These are phyloP conservation scores for Nothobranchius kuhntae DNA, from an alignment of 2,113 vertebrate species.

Conservation along the genomic window DNA sequence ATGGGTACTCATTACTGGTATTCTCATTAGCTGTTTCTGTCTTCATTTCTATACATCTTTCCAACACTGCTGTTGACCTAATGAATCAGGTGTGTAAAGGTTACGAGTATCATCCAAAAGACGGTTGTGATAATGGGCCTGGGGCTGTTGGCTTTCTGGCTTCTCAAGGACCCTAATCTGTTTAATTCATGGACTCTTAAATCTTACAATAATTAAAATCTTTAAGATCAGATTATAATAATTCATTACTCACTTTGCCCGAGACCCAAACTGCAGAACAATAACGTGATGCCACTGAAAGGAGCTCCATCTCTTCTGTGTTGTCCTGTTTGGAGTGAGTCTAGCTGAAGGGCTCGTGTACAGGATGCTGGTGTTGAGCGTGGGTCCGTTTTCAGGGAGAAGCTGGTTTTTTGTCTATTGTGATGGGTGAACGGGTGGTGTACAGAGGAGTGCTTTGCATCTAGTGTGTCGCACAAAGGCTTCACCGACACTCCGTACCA, in stretches of 20 bases:
- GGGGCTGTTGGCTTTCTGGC: background rate
- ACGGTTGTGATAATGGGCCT: too few relatives aligned
- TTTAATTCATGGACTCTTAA: too few relatives aligned
- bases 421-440: constrained; percentile 54
- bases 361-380: constrained; percentile 54
- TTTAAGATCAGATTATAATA: background rate
- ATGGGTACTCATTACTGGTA: too few relatives aligned
- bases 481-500: constrained; percentile 27
- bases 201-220: too few relatives aligned
- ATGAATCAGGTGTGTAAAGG: too few relatives aligned
- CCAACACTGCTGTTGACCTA: too few relatives aligned
- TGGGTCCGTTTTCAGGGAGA: constrained; percentile 52
- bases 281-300: constrained; percentile 43
- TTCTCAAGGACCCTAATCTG: background rate
- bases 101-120: too few relatives aligned
- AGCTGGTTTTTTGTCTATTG: constrained; percentile 64
- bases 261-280: constrained; percentile 12
- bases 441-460: constrained; percentile 26
- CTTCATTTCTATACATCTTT: too few relatives aligned
- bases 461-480: constrained; percentile 38
- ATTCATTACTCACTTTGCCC: constrained; percentile 27
- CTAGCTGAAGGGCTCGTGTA: constrained; percentile 57
- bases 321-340: constrained; percentile 47
- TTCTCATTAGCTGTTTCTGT: too few relatives aligned
- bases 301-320: constrained; percentile 42